A percentile compares a stretch with the other conserved stretches of the same genome.
phyloP scores from a whole-genome alignment of 2,797 vertebrate species.

The Clarias pachynema region DNA sequence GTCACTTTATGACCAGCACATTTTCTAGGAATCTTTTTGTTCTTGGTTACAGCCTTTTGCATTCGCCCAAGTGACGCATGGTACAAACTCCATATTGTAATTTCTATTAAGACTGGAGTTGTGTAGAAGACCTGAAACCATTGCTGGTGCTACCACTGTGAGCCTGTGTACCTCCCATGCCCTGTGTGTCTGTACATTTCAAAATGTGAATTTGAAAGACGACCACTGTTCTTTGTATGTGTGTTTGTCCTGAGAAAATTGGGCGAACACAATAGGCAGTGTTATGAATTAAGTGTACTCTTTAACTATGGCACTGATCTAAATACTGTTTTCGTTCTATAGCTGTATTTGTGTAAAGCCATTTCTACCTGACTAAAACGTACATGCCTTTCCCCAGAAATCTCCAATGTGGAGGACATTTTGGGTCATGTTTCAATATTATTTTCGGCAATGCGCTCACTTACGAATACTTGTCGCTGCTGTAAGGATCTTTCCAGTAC shows the following conservation, averaged over 20 bases:
- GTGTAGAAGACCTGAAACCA: not conserved
- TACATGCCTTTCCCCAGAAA: not conserved
- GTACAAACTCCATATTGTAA: not conserved
- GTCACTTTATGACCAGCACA: constrained; percentile 2
- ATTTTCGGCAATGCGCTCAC: not conserved
- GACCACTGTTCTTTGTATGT: constrained; percentile 40
- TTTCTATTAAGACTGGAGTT: not conserved
- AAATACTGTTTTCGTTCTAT: not conserved
- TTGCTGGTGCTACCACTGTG: constrained; percentile 48
- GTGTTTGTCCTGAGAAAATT: constrained; percentile 12
- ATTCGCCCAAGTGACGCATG: not conserved
- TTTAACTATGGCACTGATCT: constrained; percentile 28
- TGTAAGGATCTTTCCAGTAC: not conserved
- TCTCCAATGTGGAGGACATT: not conserved
- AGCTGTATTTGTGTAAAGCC: constrained; percentile 18
- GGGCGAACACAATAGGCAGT: not conserved
- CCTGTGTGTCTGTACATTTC: constrained; percentile 38
- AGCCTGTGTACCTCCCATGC: constrained; percentile 29
- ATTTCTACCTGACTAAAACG: constrained; percentile 35
- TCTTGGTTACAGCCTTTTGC: not conserved
- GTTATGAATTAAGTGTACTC: not conserved
- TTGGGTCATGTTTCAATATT: not conserved
- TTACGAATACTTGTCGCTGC: not conserved
- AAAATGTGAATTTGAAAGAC: constrained; percentile 48
- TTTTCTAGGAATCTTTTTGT: not conserved